Conservation (phyloP, 2,113 vertebrate genomes). For the Acanthochromis polyacanthus region DNA sequence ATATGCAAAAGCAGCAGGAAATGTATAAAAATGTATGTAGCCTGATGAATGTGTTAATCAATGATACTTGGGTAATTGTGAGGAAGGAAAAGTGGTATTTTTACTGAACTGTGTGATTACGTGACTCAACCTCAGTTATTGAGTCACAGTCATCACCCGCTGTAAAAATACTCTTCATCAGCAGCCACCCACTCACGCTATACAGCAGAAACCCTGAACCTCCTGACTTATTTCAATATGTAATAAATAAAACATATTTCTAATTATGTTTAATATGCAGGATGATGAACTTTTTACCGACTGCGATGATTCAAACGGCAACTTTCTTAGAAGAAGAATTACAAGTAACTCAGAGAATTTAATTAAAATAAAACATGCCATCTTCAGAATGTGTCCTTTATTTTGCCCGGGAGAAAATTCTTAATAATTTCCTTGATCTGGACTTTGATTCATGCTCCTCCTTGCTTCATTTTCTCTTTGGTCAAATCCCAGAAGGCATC, state of each 20-base stretch:
- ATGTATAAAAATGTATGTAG: not conserved
- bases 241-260: conserved; percentile 10
- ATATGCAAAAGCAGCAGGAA: not conserved
- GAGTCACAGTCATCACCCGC: conserved; percentile 33
- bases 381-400: not conserved
- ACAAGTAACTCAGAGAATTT: not conserved
- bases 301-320: not conserved
- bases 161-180: conserved; percentile 36
- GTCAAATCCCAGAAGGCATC: not conserved
- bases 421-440: not conserved
- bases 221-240: not conserved
- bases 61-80: not conserved
- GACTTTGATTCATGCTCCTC: conserved; percentile 4
- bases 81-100: conserved; percentile 25
- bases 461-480: not conserved
- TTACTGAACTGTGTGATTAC: conserved; percentile 52
- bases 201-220: conserved; percentile 21
- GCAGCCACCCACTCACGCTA: conserved; percentile 35
- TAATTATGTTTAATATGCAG: conserved; percentile 10
- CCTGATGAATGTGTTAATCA: conserved; percentile 19
- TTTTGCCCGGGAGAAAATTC: conserved; percentile 8
- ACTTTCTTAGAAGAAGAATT: conserved; percentile 7
- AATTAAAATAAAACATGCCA: not conserved
- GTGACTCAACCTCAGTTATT: conserved; percentile 48
- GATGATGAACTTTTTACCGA: not conserved